Base-by-base conservation (phyloP, 2,113 vertebrate genomes). In the Amblyopsis rosae region DNA sequence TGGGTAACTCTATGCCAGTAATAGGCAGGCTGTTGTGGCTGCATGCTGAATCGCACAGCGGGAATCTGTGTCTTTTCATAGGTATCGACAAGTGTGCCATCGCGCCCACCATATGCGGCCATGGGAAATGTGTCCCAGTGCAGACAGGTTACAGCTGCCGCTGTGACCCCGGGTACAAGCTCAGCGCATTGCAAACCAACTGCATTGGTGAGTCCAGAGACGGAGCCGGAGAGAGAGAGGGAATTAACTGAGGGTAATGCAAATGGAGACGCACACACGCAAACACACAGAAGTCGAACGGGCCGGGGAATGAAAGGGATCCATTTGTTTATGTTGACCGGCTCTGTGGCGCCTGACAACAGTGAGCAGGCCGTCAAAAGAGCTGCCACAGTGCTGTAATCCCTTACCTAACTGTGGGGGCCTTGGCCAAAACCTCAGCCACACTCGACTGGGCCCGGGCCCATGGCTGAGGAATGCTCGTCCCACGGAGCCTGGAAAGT, bases 121-220 rank as follows among this genome's bases (percentile, higher is more conserved):
- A 3, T 16, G 92, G 93, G 58, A 86, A 59, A 70, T 94, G 93
- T 65, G 59, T 92, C 59, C 76, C 88, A 3, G 86, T 91, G 79
- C 91, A 93, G 72, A 90, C 83, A 0, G 91, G 92, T 17, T 93
- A 93, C 81, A 92, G 88, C 61, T 94, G 93, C 68, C 75, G 79
- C 46, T 94, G 93, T 19, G 83, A 92, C 50, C 73, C 79, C 3
- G 93, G 93, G 45, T 94, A 92, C 79, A 87, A 91, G 67, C 90
- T 92, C 76, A 91, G 85, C 17, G 80, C 86, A 1, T 84, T 92
- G 50, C 92, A 92, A 87, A 93, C 90, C 76, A 92, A 84, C 76
- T 94, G 93, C 75, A 90, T 93, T 11, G 92, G 93, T 94, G 81
- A 90, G 90, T 51, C 9, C 9, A 53, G 15, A 50, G 62, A 15